These are phyloP conservation scores for Chrysochloris asiatica DNA, from an alignment of 2,113 vertebrate species.

Conservation along the genomic window DNA sequence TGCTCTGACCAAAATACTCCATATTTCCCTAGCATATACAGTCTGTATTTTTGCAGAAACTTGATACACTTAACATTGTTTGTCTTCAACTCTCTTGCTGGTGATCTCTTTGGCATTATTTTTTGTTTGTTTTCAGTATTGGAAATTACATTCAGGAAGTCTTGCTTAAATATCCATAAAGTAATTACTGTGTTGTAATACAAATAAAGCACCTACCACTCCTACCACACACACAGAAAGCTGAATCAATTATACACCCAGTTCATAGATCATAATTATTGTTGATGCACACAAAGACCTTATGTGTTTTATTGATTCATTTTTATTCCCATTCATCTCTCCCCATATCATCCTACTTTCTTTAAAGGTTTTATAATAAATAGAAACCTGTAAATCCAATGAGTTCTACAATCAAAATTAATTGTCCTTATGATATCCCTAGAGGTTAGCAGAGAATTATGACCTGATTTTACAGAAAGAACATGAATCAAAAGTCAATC, in stretches of 20 bases:
- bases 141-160: not conserved
- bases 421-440: not conserved
- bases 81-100: not conserved
- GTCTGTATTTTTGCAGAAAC: fast-evolving
- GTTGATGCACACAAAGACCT: not conserved
- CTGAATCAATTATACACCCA: not conserved
- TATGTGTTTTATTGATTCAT: slow-evolving; percentile 40
- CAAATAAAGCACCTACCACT: not conserved
- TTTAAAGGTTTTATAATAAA: not conserved
- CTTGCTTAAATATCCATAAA: not conserved
- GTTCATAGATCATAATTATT: not conserved
- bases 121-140: not conserved
- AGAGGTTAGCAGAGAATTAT: slow-evolving; percentile 18
- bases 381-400: slow-evolving; percentile 4
- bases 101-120: not conserved
- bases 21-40: fast-evolving
- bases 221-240: not conserved
- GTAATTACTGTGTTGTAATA: not conserved
- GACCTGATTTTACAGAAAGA: not conserved
- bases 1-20: not conserved
- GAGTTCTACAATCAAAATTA: slow-evolving; percentile 54
- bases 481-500: not conserved
- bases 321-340: not conserved
- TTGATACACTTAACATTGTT: not conserved
- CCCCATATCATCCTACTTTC: not conserved